Conservation (phyloP, 2,888 invertebrate species). For the Aelia acuminata region DNA sequence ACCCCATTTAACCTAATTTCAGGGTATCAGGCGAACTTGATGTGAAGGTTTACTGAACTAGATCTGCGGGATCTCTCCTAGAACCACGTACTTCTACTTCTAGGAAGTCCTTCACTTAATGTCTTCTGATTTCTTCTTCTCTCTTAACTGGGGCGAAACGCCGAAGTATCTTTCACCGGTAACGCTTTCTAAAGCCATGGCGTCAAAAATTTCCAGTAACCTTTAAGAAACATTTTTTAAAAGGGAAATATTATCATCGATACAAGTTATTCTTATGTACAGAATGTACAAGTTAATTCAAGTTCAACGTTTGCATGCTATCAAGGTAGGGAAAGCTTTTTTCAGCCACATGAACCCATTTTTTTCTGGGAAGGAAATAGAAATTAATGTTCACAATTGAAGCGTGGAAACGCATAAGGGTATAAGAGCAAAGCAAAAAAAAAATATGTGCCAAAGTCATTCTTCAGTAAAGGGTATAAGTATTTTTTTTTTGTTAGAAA, state of each 20-base stretch:
- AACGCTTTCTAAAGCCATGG: conserved; percentile 4
- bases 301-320: too few relatives aligned
- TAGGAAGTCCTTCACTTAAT: conserved; percentile 12
- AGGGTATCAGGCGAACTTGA: background rate
- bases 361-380: too few relatives aligned
- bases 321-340: too few relatives aligned
- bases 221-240: background rate
- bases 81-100: conserved; percentile 30
- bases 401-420: too few relatives aligned
- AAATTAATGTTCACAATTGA: too few relatives aligned
- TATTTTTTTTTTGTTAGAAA: too few relatives aligned
- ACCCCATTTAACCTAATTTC: conserved; percentile 5
- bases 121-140: conserved; percentile 18
- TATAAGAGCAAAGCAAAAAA: too few relatives aligned
- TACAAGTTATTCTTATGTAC: too few relatives aligned
- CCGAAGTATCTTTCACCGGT: background rate
- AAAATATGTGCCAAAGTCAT: too few relatives aligned
- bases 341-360: too few relatives aligned
- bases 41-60: background rate
- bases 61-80: conserved; percentile 18
- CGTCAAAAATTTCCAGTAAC: background rate
- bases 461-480: too few relatives aligned
- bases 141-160: conserved; percentile 30
- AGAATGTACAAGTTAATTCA: too few relatives aligned
- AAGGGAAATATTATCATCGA: background rate